Evolutionary conservation across 2,888 invertebrate species (phyloP).

Genomic region (Macroteleia sp.): DNA sequence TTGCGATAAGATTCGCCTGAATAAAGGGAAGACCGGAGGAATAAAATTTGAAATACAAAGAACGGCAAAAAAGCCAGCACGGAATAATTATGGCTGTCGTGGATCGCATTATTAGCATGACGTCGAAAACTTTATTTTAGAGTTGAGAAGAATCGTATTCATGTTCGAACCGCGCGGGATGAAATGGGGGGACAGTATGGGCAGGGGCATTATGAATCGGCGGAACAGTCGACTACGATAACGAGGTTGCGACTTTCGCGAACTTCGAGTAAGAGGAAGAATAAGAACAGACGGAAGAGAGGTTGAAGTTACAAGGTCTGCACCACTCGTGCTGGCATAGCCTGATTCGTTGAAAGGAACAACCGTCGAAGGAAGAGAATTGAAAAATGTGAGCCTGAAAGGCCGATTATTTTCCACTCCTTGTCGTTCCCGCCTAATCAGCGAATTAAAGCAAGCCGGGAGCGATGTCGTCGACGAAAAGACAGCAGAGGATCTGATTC

Average conservation of each 20-base stretch:
- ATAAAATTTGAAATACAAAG: conserved; percentile 33
- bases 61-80: conserved; percentile 46
- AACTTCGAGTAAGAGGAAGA: conserved; percentile 51
- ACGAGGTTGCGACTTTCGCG: conserved; percentile 61
- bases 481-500: conserved; percentile 42
- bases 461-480: conserved; percentile 58
- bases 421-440: conserved; percentile 79
- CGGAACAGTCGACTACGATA: conserved; percentile 58
- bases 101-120: conserved; percentile 74
- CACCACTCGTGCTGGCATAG: conserved; percentile 49
- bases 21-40: conserved; percentile 15
- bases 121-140: conserved; percentile 71
- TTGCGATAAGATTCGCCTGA: conserved; percentile 31
- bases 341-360: conserved; percentile 72
- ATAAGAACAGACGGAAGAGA: conserved; percentile 58
- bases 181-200: conserved; percentile 10
- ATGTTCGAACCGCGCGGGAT: conserved; percentile 34
- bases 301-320: conserved; percentile 56
- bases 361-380: conserved; percentile 74
- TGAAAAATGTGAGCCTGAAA: conserved; percentile 77
- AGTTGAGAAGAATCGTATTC: conserved; percentile 64
- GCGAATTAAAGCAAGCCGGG: conserved; percentile 79
- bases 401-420: conserved; percentile 79
- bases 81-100: conserved; percentile 56
- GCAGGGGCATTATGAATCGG: conserved; percentile 48